phyloP scores from a whole-genome alignment of 2,797 vertebrate genomes.

The Falco naumanni region DNA sequence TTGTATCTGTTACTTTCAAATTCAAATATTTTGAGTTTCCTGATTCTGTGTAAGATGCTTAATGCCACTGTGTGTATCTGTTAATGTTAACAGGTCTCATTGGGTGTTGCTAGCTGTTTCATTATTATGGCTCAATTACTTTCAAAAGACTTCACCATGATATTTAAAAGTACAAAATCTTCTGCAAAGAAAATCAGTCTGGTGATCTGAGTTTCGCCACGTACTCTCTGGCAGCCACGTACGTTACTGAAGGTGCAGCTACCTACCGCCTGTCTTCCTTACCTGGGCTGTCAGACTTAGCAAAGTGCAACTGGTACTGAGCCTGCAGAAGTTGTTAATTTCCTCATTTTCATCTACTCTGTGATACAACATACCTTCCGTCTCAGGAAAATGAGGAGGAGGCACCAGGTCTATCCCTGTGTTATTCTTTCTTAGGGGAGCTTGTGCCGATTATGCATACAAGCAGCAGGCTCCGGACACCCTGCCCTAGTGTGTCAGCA shows the following conservation, averaged over 20 bases:
- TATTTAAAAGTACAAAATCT: not conserved
- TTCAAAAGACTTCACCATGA: not conserved
- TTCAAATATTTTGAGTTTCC: not conserved
- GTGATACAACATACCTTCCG: not conserved
- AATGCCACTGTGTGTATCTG: not conserved
- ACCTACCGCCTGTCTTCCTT: fast-evolving
- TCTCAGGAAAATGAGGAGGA: not conserved
- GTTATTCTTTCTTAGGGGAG: not conserved
- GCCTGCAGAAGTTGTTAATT: not conserved
- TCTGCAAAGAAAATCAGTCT: not conserved
- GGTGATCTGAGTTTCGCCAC: not conserved
- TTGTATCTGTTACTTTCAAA: not conserved
- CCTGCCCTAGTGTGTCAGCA: not conserved
- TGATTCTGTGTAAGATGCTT: fast-evolving
- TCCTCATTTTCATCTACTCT: not conserved
- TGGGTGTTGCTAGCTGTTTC: not conserved
- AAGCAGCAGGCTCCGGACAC: not conserved
- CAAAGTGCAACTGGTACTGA: not conserved
- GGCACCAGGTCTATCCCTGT: not conserved
- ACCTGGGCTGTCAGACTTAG: not conserved
- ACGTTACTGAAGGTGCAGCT: not conserved
- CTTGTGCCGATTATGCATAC: not conserved
- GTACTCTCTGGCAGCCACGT: fast-evolving
- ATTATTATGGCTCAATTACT: not conserved
- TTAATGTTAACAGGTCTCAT: not conserved